Percentiles rank a stretch among this genome's conserved stretches.
phyloP scores from a whole-genome alignment of 2,888 invertebrate genomes.

The Pilophorus perplexus region DNA sequence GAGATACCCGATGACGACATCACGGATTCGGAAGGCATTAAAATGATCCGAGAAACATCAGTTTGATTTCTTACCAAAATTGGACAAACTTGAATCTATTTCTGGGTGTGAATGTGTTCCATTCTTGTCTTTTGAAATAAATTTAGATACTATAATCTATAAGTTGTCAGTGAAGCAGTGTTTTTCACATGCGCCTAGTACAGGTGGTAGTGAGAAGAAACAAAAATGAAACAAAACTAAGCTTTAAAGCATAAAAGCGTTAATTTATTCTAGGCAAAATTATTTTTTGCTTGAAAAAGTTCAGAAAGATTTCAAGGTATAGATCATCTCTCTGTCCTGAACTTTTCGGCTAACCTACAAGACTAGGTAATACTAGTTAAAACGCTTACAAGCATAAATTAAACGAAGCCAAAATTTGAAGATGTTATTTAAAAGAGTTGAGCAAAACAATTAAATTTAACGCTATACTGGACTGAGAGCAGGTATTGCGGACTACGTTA shows the following conservation, averaged over 20 bases:
- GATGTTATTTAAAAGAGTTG: no score
- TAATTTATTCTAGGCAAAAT: not conserved
- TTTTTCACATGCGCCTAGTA: conserved; percentile 33
- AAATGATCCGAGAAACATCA: no score
- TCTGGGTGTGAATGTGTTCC: not conserved
- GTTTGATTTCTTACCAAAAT: not conserved
- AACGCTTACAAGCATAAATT: no score
- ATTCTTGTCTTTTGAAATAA: no score
- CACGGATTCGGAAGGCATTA: no score
- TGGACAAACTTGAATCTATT: not conserved
- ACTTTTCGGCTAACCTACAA: conserved; percentile 4
- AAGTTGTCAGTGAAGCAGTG: conserved; percentile 40
- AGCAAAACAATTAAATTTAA: no score
- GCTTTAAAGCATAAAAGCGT: conserved; percentile 18
- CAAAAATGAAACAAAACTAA: conserved; percentile 8
- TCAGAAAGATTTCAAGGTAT: conserved; percentile 33
- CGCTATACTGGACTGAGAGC: no score
- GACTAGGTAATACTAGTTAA: no score
- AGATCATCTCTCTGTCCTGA: no score
- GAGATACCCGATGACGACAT: not conserved
- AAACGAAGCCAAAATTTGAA: no score
- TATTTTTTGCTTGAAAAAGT: conserved; percentile 21
- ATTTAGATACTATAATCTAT: conserved; percentile 6
- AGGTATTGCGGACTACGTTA: no score
- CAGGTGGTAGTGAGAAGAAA: conserved; percentile 7